Evolutionary conservation across 35 echinoderm and acorn worm genomes (phyloP).

Genomic region (Diadema setosum): DNA sequence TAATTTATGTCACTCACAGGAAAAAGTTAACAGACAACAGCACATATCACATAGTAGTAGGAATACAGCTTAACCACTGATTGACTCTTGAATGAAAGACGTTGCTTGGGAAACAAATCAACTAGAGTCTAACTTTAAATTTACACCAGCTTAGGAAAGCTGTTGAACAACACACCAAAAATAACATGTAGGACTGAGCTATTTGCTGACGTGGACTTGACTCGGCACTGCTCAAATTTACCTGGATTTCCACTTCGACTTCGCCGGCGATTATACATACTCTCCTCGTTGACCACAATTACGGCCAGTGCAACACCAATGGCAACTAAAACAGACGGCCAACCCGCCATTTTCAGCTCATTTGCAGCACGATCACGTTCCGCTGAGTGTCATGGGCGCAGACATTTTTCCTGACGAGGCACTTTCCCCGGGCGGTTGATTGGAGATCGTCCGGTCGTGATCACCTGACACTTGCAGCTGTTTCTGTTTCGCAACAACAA

Average conservation of each 20-base stretch:
- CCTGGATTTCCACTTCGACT: neutral
- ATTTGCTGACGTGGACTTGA: conserved; percentile 1
- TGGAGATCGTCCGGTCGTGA: neutral
- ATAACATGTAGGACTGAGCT: neutral
- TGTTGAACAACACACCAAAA: neutral
- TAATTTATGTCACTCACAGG: too few relatives aligned
- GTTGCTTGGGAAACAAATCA: too few relatives aligned
- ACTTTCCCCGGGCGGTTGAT: neutral
- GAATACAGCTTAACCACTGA: too few relatives aligned
- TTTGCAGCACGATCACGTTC: neutral
- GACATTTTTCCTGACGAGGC: conserved; percentile 23
- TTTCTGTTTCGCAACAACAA: neutral
- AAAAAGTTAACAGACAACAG: too few relatives aligned
- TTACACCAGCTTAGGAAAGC: too few relatives aligned
- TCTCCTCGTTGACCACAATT: conserved; percentile 3
- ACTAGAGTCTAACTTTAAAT: too few relatives aligned
- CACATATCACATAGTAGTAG: too few relatives aligned
- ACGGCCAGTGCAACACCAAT: conserved; percentile 9
- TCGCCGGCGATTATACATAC: neutral
- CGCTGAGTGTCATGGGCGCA: conserved; percentile 4
- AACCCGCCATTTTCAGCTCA: neutral
- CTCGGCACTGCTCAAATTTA: neutral
- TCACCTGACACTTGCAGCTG: neutral
- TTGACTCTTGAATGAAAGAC: too few relatives aligned
- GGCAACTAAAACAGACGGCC: conserved; percentile 9